Evolutionary conservation across 2,888 invertebrate genomes (phyloP).

Genomic region (Mechanitis messenoides): DNA sequence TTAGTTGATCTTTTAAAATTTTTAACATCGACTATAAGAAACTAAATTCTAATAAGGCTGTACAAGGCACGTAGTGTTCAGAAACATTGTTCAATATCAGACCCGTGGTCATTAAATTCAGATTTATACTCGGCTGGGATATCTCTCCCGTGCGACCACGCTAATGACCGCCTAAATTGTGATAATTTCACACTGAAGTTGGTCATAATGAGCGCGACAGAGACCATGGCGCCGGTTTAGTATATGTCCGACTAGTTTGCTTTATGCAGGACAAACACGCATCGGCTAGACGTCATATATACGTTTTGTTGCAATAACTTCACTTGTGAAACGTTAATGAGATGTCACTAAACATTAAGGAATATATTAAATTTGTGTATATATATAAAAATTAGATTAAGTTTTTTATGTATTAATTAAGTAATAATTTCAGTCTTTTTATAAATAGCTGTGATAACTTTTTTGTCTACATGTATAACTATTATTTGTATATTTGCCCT

Average conservation of each 20-base stretch:
- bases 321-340: too few relatives aligned
- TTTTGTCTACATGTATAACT: too few relatives aligned
- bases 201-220: slow-evolving; percentile 20
- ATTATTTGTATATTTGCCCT: too few relatives aligned
- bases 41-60: slow-evolving; percentile 31
- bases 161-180: slow-evolving; percentile 77
- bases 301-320: too few relatives aligned
- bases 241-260: slow-evolving; percentile 13
- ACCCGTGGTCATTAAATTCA: slow-evolving; percentile 70
- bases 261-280: too few relatives aligned
- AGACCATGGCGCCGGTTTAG: slow-evolving; percentile 28
- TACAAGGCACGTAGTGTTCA: slow-evolving; percentile 38
- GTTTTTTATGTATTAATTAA: too few relatives aligned
- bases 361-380: too few relatives aligned
- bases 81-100: slow-evolving; percentile 68
- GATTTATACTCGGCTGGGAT: slow-evolving; percentile 71
- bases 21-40: slow-evolving; percentile 28
- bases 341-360: too few relatives aligned
- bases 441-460: too few relatives aligned
- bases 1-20: slow-evolving; percentile 14
- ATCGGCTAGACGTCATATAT: too few relatives aligned
- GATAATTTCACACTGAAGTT: slow-evolving; percentile 56
- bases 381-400: too few relatives aligned
- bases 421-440: too few relatives aligned
- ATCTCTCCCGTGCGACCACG: slow-evolving; percentile 73